Evolutionary conservation across 2,888 invertebrate species (phyloP), one percentile per base, ranked within the genome.

Genomic region (Ormyrus rosae): DNA sequence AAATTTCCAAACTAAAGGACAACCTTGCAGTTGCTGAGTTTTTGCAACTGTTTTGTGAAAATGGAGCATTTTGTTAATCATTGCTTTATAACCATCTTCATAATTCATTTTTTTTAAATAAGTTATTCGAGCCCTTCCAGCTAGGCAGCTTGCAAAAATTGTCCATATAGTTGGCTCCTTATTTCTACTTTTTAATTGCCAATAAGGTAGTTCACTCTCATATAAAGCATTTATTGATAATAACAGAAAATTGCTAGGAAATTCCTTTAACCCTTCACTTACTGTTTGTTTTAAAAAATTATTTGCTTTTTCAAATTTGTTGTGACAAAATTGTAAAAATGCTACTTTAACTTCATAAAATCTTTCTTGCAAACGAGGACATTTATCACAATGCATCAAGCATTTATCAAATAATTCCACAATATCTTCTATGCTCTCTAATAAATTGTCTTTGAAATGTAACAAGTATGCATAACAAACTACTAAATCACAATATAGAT

Each of bases 1-100:
- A 19, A 94, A 89, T 81, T 94, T 92, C 94, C 95, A 94, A 65
- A 93, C 90, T 11, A 94, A 87, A 0, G 94, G 93, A 80, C 93
- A 93, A 83, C 90, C 86, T 85, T 91, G 91, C 2, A 91, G 91
- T 67, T 91, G 90, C 60, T 86, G 81, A 10, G 77, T 78, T 48
- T 82, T 88, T 7, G 88, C 85, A 51, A 90, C 84, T 64, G 83
- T 86, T 77, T 84, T 84, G 84, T 90, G 87, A 68, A 88, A 87
- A 55, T 88, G 85, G 51, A 90, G 71, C 55, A 89, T 84, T 83
- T 89, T 90, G 71, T 90, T 90, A 11, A 87, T 81, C 58, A 88
- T 85, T 34, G 89, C 89, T 55, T 76, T 82, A 60, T 81, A 85
- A 45, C 86, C 82, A 19, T 86, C 86, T 13, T 81, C 61, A 56